Conservation (phyloP, 1,140 invertebrate genomes). For the Drusus annulatus region DNA sequence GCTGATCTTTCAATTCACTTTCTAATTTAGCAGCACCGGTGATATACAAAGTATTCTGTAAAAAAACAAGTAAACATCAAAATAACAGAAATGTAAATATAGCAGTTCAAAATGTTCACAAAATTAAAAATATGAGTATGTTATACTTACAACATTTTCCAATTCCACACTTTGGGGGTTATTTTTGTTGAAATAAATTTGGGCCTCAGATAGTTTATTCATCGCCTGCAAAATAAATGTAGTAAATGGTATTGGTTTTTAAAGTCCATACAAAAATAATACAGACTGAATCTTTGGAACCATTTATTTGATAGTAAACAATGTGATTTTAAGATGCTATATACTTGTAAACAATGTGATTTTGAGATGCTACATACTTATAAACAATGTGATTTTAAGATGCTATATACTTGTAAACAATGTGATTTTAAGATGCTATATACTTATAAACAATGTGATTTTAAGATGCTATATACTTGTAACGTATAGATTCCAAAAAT, state of each 20-base stretch:
- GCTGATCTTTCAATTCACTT: slow-evolving; percentile 88
- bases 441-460: too few species aligned
- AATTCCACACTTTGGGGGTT: slow-evolving; percentile 95
- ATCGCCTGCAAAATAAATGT: slow-evolving; percentile 75
- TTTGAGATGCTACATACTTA: too few species aligned
- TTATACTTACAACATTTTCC: slow-evolving; percentile 83
- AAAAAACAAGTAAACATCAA: slow-evolving; percentile 43
- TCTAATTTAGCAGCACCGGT: slow-evolving; percentile 84
- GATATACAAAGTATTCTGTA: slow-evolving; percentile 81
- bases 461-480: too few species aligned
- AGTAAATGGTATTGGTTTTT: background rate
- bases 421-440: too few species aligned
- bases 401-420: too few species aligned
- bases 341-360: too few species aligned
- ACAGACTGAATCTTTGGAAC: too few species aligned
- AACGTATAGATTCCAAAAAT: too few species aligned
- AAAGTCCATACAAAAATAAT: too few species aligned
- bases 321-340: too few species aligned
- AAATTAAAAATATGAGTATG: slow-evolving; percentile 24
- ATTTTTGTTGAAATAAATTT: slow-evolving; percentile 93
- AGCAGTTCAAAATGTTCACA: background rate
- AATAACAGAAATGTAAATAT: background rate
- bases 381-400: too few species aligned
- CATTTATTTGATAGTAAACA: too few species aligned
- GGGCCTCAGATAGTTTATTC: slow-evolving; percentile 88